These are phyloP conservation scores for Pelagia noctiluca DNA, from an alignment of 30 jellyfish, hydroid and myxozoan genomes.

Conservation along the genomic window DNA sequence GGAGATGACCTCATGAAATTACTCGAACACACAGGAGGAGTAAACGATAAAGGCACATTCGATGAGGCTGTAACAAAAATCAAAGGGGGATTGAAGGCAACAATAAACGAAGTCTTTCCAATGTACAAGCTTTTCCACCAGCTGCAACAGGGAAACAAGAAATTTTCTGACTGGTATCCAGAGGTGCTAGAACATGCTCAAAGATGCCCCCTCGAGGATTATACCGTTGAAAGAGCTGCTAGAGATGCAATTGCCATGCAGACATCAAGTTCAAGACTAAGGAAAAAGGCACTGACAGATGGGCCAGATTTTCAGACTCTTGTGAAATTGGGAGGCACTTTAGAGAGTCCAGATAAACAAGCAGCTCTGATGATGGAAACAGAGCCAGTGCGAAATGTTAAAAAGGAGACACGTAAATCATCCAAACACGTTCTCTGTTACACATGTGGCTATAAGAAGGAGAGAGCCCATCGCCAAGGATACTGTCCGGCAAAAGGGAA, in stretches of 20 bases:
- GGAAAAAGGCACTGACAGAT: slow-evolving; percentile 4
- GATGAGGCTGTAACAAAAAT: slow-evolving; percentile 22
- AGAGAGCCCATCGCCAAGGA: slow-evolving; percentile 28
- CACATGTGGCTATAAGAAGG: background rate
- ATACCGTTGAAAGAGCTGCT: no score
- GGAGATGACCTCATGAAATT: slow-evolving; percentile 38
- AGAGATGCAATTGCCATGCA: no score
- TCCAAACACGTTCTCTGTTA: slow-evolving; percentile 6
- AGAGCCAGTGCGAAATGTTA: slow-evolving; percentile 26
- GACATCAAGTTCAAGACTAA: no score
- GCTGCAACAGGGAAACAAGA: slow-evolving; percentile 47
- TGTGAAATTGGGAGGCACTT: slow-evolving; percentile 1
- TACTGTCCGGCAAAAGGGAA: slow-evolving; percentile 24
- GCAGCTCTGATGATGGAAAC: slow-evolving; percentile 6
- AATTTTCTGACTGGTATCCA: background rate
- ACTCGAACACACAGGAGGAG: slow-evolving; percentile 44
- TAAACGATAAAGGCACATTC: slow-evolving; percentile 21
- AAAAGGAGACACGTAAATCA: slow-evolving; percentile 17
- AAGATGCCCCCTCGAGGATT: no score
- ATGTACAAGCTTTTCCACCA: slow-evolving; percentile 43
- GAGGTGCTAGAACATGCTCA: slow-evolving; percentile 12
- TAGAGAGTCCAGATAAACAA: slow-evolving; percentile 21
- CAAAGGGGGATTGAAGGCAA: slow-evolving; percentile 4
- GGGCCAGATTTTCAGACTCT: slow-evolving; percentile 3
- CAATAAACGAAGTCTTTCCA: slow-evolving; percentile 34